Percentiles rank a stretch among this genome's conserved stretches.
Conservation (phyloP, 2,888 invertebrate species). For the Dione vanillae region DNA sequence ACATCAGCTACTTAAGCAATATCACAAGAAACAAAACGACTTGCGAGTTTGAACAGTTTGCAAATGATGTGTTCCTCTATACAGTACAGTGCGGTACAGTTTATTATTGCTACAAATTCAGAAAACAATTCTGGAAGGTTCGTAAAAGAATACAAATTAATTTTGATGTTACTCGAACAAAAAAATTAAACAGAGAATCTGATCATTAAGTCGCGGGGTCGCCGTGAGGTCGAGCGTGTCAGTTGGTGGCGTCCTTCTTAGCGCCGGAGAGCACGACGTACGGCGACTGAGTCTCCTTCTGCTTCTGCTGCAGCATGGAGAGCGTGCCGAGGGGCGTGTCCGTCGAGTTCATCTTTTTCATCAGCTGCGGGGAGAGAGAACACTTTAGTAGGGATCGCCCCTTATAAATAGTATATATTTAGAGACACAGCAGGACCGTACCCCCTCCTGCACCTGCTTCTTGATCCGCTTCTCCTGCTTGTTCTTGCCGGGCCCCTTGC, state of each 20-base stretch:
- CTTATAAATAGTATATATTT: no score
- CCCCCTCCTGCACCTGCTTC: conserved; percentile 96
- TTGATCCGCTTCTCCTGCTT: conserved; percentile 98
- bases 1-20: no score
- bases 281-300: conserved; percentile 96
- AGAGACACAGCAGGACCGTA: conserved; percentile 63
- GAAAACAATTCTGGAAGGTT: no score
- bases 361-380: conserved; percentile 83
- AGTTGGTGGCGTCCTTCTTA: conserved; percentile 81
- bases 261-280: conserved; percentile 96
- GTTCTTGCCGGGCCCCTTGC: conserved; percentile 99
- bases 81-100: no score
- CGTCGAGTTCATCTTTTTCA: conserved; percentile 99
- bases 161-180: no score
- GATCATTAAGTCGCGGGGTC: neutral
- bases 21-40: no score
- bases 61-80: no score
- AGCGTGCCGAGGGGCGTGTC: conserved; percentile 98
- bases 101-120: no score
- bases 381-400: neutral
- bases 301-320: conserved; percentile 97
- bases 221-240: conserved; percentile 22
- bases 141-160: no score
- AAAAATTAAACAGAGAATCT: neutral
- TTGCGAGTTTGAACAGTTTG: no score